These are phyloP conservation scores for Paradisaea rubra DNA, from an alignment of 2,113 vertebrate species.

Conservation along the genomic window DNA sequence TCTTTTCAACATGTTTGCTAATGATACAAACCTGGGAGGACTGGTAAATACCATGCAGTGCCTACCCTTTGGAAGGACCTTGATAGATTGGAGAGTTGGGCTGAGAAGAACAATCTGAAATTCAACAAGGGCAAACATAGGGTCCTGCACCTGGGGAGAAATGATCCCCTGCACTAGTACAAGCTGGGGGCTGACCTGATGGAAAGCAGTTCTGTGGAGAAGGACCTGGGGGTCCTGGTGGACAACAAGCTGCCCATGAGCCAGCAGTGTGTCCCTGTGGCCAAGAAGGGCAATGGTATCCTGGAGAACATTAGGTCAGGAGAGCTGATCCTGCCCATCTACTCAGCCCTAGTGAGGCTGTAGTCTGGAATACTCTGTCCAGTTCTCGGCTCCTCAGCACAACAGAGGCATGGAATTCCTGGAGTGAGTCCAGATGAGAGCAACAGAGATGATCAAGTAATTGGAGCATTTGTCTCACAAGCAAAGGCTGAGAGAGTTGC, in stretches of 20 bases:
- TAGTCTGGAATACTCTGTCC: not conserved
- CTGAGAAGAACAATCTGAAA: not conserved
- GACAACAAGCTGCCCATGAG: not conserved
- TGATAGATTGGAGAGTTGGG: not conserved
- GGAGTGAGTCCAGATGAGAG: no score
- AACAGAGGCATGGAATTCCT: not conserved
- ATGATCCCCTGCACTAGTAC: not conserved
- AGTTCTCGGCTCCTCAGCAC: not conserved
- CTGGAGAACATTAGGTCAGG: not conserved
- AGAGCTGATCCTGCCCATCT: not conserved
- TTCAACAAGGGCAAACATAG: not conserved
- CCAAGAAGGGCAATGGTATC: not conserved
- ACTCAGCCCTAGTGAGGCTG: not conserved
- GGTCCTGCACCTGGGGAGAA: not conserved
- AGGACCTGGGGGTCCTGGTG: not conserved
- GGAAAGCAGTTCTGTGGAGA: not conserved
- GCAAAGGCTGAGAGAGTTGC: not conserved
- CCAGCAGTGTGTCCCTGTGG: not conserved
- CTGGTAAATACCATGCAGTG: fast-evolving
- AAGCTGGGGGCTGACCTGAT: not conserved
- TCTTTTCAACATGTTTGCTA: not conserved
- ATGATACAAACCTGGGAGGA: not conserved
- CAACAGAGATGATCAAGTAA: not conserved
- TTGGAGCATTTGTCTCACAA: not conserved
- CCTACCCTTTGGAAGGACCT: not conserved